Evolutionary conservation across 2,113 vertebrate species (phyloP).

Genomic region (Platichthys flesus): DNA sequence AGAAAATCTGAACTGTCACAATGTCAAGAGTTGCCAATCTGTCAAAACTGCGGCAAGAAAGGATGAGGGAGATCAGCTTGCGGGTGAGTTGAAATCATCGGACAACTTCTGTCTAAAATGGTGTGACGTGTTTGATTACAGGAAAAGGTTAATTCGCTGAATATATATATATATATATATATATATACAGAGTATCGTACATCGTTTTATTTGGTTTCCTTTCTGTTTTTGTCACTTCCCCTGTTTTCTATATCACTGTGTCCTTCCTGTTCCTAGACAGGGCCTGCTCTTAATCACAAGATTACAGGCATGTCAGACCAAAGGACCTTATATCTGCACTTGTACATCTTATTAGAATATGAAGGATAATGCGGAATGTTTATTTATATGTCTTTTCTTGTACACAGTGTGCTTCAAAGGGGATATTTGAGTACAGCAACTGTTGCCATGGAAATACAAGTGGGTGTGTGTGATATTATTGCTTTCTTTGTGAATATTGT

Average conservation of each 20-base stretch:
- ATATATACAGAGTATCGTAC: not conserved
- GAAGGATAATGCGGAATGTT: conserved; percentile 23
- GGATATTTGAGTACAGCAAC: conserved; percentile 61
- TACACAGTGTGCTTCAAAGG: conserved; percentile 46
- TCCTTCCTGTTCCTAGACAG: conserved; percentile 11
- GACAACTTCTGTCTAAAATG: not conserved
- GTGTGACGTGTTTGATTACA: not conserved
- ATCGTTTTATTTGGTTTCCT: not conserved
- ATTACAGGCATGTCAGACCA: conserved; percentile 4
- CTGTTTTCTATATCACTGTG: not conserved
- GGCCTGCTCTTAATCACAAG: not conserved
- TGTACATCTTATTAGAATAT: not conserved
- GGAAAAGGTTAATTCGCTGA: not conserved
- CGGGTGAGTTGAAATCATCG: conserved; percentile 56
- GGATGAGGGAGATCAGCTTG: conserved; percentile 65
- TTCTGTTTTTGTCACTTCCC: conserved; percentile 29
- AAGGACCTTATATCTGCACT: not conserved
- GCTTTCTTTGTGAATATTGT: conserved; percentile 28
- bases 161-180: too few species aligned
- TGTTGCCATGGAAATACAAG: conserved; percentile 72
- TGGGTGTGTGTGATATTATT: conserved; percentile 33
- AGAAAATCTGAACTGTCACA: conserved; percentile 10
- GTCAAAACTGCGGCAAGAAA: conserved; percentile 68
- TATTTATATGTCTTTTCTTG: conserved; percentile 48
- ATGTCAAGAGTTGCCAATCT: conserved; percentile 69